A percentile compares a stretch with the other conserved stretches of the same genome.
phyloP scores from a whole-genome alignment of 2,797 vertebrate species.

The Cercopithecus diana region DNA sequence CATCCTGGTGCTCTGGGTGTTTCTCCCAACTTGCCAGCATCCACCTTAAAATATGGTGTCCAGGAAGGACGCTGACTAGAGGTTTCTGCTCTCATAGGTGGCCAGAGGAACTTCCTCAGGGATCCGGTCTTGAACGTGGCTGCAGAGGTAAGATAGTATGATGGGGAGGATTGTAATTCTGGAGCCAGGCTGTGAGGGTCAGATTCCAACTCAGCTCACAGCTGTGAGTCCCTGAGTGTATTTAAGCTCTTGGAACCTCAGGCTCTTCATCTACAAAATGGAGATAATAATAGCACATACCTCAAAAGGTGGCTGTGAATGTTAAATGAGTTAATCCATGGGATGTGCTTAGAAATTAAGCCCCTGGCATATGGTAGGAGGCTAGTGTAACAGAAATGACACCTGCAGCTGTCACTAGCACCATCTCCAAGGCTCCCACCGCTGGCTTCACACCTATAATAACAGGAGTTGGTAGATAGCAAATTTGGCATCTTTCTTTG shows the following conservation, averaged over 20 bases:
- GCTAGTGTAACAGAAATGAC: neutral
- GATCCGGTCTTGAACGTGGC: rapidly evolving
- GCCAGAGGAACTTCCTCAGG: neutral
- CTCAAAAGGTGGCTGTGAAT: neutral
- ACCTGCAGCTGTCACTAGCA: rapidly evolving
- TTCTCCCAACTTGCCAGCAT: neutral
- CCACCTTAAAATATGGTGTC: neutral
- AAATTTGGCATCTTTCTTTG: neutral
- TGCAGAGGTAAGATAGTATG: neutral
- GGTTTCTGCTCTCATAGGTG: neutral
- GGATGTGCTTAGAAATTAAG: neutral
- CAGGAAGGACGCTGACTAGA: neutral
- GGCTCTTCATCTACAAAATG: neutral
- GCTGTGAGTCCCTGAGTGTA: neutral
- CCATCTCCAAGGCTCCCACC: neutral
- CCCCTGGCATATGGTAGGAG: neutral
- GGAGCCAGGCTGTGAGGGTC: too few relatives aligned
- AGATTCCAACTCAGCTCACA: neutral
- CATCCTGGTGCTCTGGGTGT: neutral
- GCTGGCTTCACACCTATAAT: rapidly evolving
- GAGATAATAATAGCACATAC: neutral
- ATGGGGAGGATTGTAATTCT: neutral
- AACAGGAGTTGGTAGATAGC: neutral
- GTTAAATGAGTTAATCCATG: neutral
- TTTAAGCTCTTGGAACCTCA: neutral